Evolutionary conservation across 1,140 invertebrate genomes (phyloP).

Genomic region (Spodoptera litura): DNA sequence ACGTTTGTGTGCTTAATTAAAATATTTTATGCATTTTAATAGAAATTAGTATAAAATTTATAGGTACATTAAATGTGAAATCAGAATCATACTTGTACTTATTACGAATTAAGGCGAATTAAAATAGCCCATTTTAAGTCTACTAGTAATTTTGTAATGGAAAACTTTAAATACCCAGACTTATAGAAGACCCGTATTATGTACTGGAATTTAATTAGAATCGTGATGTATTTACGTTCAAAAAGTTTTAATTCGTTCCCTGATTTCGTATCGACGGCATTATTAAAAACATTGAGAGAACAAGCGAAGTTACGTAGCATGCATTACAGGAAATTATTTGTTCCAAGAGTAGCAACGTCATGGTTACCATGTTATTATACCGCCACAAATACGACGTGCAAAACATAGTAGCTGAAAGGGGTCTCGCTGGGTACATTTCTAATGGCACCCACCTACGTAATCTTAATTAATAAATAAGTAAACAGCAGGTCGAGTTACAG

Average conservation of each 20-base stretch:
- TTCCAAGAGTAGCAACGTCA: slow-evolving; percentile 20
- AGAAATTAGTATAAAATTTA: no score
- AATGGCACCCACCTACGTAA: slow-evolving; percentile 51
- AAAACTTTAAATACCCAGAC: background rate
- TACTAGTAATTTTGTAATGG: background rate
- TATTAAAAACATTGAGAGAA: slow-evolving; percentile 30
- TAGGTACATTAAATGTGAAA: background rate
- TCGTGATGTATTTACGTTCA: slow-evolving; percentile 10
- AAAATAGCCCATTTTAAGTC: no score
- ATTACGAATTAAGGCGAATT: no score
- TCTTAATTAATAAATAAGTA: slow-evolving; percentile 74
- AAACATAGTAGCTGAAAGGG: slow-evolving; percentile 30
- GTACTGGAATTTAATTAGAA: slow-evolving; percentile 20
- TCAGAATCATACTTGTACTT: background rate
- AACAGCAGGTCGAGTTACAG: slow-evolving; percentile 64
- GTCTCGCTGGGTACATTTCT: slow-evolving; percentile 32
- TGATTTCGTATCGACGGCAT: slow-evolving; percentile 20
- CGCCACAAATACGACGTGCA: slow-evolving; percentile 32
- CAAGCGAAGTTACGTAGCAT: slow-evolving; percentile 23
- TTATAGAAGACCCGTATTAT: background rate
- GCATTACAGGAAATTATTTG: slow-evolving; percentile 41
- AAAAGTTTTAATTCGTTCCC: slow-evolving; percentile 10
- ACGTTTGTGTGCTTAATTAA: background rate
- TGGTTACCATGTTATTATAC: slow-evolving; percentile 44
- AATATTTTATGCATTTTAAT: no score